phyloP scores from a whole-genome alignment of 1,140 invertebrate genomes.

The Pogonomyrmex californicus region DNA sequence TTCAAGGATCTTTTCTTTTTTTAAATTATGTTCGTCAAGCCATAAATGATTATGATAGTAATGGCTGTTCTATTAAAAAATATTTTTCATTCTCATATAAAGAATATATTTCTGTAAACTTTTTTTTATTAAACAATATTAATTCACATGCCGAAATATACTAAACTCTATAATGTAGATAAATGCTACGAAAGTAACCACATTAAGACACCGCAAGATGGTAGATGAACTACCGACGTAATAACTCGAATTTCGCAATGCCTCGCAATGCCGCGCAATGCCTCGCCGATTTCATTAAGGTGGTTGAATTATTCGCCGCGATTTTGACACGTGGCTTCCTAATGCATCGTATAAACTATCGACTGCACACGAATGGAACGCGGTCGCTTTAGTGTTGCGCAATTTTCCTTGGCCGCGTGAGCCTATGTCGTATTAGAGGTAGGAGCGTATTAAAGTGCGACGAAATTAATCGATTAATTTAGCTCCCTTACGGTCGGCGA shows the following conservation, averaged over 20 bases:
- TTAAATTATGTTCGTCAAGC: not conserved
- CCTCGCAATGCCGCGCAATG: conserved; percentile 32
- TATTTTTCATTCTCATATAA: not conserved
- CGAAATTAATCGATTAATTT: conserved; percentile 71
- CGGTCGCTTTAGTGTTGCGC: not conserved
- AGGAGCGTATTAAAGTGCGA: conserved; percentile 44
- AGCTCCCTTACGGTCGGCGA: conserved; percentile 53
- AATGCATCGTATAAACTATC: conserved; percentile 44
- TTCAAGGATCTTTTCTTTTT: not conserved
- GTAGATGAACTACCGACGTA: conserved; percentile 23
- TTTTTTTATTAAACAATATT: not conserved
- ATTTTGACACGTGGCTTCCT: conserved; percentile 55
- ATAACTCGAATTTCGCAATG: conserved; percentile 47
- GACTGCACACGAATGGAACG: conserved; percentile 39
- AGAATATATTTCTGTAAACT: conserved; percentile 4
- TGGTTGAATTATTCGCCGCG: conserved; percentile 47
- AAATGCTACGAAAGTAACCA: conserved; percentile 12
- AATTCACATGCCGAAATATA: not conserved
- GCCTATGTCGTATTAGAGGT: conserved; percentile 25
- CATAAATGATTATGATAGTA: not conserved
- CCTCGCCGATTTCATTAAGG: conserved; percentile 36
- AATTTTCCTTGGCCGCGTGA: conserved; percentile 49
- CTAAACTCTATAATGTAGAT: not conserved
- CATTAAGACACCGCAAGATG: not conserved
- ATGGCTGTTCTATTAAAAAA: not conserved